Evolutionary conservation across 2,113 vertebrate genomes (phyloP).

Genomic region (Bubalus kerabau): DNA sequence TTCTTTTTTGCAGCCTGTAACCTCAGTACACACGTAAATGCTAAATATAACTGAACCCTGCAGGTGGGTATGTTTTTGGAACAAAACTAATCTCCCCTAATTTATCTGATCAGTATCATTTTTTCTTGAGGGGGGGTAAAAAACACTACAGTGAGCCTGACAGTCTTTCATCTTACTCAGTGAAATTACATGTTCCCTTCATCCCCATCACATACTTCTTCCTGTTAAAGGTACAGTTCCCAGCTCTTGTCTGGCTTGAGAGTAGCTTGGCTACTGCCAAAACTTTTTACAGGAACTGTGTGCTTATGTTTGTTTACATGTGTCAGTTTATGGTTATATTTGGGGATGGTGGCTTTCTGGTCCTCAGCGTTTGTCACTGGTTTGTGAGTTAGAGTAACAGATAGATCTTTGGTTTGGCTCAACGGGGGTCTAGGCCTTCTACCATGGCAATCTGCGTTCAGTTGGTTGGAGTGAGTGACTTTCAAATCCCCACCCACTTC

Average conservation of each 20-base stretch:
- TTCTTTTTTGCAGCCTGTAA: neutral
- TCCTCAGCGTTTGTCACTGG: neutral
- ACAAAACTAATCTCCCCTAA: neutral
- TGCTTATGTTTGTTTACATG: neutral
- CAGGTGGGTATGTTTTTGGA: neutral
- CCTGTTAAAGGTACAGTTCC: neutral
- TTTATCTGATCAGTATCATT: neutral
- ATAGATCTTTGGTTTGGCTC: neutral
- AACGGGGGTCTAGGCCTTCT: neutral
- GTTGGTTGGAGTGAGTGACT: neutral
- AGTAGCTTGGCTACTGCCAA: neutral
- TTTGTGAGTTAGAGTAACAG: neutral
- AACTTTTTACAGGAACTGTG: neutral
- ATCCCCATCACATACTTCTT: neutral
- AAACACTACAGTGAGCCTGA: neutral
- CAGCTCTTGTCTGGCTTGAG: neutral
- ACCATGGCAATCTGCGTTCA: neutral
- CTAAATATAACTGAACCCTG: neutral
- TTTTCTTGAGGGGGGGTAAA: neutral
- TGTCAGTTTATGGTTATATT: neutral
- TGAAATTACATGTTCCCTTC: neutral
- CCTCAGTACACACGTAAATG: neutral
- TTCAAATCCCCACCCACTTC: neutral
- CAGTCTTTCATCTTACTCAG: neutral
- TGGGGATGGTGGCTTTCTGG: neutral